phyloP scores from a whole-genome alignment of 1,140 invertebrate species.

The Pseudomyrmex cubaensis region DNA sequence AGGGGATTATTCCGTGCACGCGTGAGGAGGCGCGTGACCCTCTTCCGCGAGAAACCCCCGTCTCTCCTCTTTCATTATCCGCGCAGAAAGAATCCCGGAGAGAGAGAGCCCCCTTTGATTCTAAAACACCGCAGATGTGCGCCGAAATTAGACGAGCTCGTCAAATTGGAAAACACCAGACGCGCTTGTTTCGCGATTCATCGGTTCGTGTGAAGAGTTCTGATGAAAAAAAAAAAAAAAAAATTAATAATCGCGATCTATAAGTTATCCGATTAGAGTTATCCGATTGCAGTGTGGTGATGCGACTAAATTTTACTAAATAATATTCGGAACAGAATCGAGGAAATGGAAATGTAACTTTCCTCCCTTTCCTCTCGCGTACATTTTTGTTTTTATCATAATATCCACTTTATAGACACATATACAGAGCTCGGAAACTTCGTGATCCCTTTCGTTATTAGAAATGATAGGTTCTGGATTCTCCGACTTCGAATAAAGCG shows the following conservation, averaged over 20 bases:
- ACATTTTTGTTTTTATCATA: constrained; percentile 5
- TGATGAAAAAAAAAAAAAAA: constrained; percentile 35
- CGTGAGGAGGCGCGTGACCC: constrained; percentile 61
- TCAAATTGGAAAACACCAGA: constrained; percentile 73
- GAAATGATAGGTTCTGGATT: constrained; percentile 43
- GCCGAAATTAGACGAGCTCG: constrained; percentile 72
- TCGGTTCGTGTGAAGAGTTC: constrained; percentile 32
- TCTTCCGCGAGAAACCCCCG: constrained; percentile 28
- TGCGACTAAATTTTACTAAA: not conserved
- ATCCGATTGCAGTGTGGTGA: not conserved
- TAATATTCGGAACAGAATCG: not conserved
- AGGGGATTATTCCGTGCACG: constrained; percentile 71
- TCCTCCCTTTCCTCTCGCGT: not conserved
- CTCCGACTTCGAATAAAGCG: constrained; percentile 5
- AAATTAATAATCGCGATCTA: constrained; percentile 56
- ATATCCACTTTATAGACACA: not conserved
- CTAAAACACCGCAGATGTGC: constrained; percentile 72
- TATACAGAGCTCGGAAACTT: constrained; percentile 2
- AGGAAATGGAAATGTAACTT: not conserved
- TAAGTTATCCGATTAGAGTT: not conserved
- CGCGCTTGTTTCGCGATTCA: constrained; percentile 48
- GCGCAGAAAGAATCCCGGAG: constrained; percentile 49
- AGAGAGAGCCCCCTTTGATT: constrained; percentile 23
- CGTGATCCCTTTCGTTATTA: constrained; percentile 39
- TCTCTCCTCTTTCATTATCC: constrained; percentile 71